Conservation (phyloP, 2,797 vertebrate species). For the Triplophysa bombifrons region DNA sequence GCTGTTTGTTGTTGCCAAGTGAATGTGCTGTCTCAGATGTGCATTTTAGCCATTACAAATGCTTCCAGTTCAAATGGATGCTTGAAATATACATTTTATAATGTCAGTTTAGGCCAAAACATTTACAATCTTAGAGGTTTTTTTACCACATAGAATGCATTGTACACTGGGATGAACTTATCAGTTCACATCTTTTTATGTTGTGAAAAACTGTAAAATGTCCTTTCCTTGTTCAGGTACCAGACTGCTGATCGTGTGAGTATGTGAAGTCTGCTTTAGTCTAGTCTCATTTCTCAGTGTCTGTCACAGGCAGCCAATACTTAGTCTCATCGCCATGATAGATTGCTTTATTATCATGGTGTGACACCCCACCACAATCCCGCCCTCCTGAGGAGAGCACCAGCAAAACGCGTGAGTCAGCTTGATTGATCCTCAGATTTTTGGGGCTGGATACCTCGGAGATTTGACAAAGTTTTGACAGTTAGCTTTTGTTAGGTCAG, state of each 20-base stretch:
- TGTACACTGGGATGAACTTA: not conserved
- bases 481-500: slow-evolving; percentile 79
- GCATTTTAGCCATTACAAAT: not conserved
- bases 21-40: too few relatives aligned
- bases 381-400: slow-evolving; percentile 63
- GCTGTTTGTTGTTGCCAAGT: too few relatives aligned
- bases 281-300: slow-evolving; percentile 76
- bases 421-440: slow-evolving; percentile 76
- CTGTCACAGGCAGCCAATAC: slow-evolving; percentile 79
- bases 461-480: slow-evolving; percentile 79
- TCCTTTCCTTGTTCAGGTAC: slow-evolving; percentile 64
- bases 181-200: not conserved
- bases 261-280: slow-evolving; percentile 74
- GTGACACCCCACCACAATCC: slow-evolving; percentile 68
- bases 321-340: slow-evolving; percentile 78
- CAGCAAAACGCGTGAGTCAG: slow-evolving; percentile 78
- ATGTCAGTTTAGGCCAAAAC: not conserved
- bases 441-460: slow-evolving; percentile 68
- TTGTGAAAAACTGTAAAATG: slow-evolving; percentile 36
- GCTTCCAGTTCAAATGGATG: not conserved
- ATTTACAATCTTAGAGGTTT: not conserved
- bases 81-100: not conserved
- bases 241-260: slow-evolving; percentile 75
- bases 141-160: not conserved
- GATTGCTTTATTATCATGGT: slow-evolving; percentile 78